These are phyloP conservation scores for Chanos chanos DNA, from an alignment of 2,797 vertebrate genomes.

Conservation along the genomic window DNA sequence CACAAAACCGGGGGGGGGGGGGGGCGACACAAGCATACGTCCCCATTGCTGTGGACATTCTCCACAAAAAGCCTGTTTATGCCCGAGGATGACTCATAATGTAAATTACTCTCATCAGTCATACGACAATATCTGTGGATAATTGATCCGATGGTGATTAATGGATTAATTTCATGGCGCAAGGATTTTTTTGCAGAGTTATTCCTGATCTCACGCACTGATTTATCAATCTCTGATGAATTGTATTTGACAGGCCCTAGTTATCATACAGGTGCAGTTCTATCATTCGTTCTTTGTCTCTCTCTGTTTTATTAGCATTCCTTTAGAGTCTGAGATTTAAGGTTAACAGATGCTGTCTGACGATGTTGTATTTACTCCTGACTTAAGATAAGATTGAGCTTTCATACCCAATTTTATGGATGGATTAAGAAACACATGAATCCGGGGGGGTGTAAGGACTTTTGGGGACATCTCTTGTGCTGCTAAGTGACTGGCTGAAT, in stretches of 20 bases:
- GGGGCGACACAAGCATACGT: conserved; percentile 2
- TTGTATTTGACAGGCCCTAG: conserved; percentile 4
- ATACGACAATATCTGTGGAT: neutral
- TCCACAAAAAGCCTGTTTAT: conserved; percentile 9
- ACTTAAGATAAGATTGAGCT: conserved; percentile 1
- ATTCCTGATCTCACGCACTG: too few relatives aligned
- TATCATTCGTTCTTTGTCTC: neutral
- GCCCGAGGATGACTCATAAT: conserved; percentile 17
- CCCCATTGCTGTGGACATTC: neutral
- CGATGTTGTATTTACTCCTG: neutral
- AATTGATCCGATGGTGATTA: conserved; percentile 15
- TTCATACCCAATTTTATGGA: neutral
- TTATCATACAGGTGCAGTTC: conserved; percentile 44
- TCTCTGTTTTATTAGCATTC: conserved; percentile 29
- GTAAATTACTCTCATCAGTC: conserved; percentile 14
- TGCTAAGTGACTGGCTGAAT: too few relatives aligned
- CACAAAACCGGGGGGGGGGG: neutral
- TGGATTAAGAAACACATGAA: neutral
- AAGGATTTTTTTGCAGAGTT: too few relatives aligned
- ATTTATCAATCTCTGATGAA: too few relatives aligned
- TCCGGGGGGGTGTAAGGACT: neutral
- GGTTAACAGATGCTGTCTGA: conserved; percentile 28
- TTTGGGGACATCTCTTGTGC: neutral
- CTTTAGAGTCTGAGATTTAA: conserved; percentile 21
- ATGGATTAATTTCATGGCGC: too few relatives aligned